Evolutionary conservation across 2,888 invertebrate genomes (phyloP).

Genomic region (Apodemia zela): DNA sequence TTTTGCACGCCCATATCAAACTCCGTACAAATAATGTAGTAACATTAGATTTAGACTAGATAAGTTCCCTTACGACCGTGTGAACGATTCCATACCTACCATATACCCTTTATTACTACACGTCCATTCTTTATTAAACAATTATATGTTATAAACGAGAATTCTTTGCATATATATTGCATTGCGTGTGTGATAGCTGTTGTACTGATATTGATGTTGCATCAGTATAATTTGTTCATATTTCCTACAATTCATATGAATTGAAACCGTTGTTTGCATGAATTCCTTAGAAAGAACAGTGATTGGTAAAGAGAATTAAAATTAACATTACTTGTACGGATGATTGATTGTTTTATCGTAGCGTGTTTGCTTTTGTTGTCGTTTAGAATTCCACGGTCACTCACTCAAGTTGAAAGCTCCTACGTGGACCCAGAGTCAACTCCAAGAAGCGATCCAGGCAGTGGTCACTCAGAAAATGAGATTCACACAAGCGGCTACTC

Average conservation of each 20-base stretch:
- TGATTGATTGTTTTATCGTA: constrained; percentile 31
- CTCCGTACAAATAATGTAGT: constrained; percentile 41
- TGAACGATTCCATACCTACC: constrained; percentile 36
- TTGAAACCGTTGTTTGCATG: constrained; percentile 3
- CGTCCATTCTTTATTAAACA: constrained; percentile 31
- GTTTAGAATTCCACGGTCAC: constrained; percentile 78
- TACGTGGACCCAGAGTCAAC: constrained; percentile 86
- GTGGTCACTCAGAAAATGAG: constrained; percentile 88
- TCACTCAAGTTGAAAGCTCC: constrained; percentile 87
- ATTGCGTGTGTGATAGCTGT: constrained; percentile 23
- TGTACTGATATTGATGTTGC: background rate
- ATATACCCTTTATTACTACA: constrained; percentile 29
- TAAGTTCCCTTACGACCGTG: constrained; percentile 39
- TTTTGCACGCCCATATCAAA: constrained; percentile 35
- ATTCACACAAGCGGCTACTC: constrained; percentile 86
- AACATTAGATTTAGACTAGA: constrained; percentile 39
- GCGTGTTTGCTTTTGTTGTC: constrained; percentile 50
- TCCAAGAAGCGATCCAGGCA: constrained; percentile 87
- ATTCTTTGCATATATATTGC: constrained; percentile 21
- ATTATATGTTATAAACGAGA: constrained; percentile 25
- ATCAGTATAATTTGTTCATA: constrained; percentile 3
- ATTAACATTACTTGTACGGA: constrained; percentile 35
- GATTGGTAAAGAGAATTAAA: constrained; percentile 14
- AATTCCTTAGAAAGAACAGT: background rate
- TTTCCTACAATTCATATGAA: background rate